A percentile compares a stretch with the other conserved stretches of the same genome.
Conservation (phyloP, 2,113 vertebrate species). For the Capreolus pygargus region DNA sequence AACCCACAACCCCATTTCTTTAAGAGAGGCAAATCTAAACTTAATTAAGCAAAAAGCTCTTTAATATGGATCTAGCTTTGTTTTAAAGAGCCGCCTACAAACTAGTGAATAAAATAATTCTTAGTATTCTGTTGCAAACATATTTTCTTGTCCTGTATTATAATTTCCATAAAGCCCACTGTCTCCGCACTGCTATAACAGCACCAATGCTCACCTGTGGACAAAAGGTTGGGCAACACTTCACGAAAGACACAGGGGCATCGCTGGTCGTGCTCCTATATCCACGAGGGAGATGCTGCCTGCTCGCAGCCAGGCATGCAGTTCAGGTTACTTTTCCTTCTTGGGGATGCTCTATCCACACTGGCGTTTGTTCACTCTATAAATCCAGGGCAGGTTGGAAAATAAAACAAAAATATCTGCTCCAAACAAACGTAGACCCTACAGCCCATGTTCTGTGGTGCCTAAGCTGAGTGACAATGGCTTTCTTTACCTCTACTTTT, state of each 20-base stretch:
- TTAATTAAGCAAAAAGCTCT: background rate
- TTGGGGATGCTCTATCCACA: background rate
- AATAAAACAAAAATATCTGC: background rate
- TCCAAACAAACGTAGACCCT: rapidly evolving
- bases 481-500: background rate
- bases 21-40: background rate
- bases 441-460: background rate
- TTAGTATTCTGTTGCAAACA: background rate
- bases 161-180: background rate
- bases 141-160: background rate
- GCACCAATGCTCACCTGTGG: background rate
- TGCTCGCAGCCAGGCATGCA: rapidly evolving
- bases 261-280: rapidly evolving
- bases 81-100: background rate
- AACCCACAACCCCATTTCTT: background rate
- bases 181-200: background rate
- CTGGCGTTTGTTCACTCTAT: background rate
- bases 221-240: background rate
- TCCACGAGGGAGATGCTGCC: rapidly evolving
- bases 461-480: background rate
- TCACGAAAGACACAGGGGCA: too few relatives aligned
- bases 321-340: background rate
- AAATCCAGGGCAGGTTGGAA: background rate
- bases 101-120: background rate
- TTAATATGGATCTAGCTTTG: background rate